Percentiles rank a stretch among this genome's conserved stretches.
These are phyloP conservation scores for Sapayoa aenigma DNA, from an alignment of 2,113 vertebrate genomes.

Conservation along the genomic window DNA sequence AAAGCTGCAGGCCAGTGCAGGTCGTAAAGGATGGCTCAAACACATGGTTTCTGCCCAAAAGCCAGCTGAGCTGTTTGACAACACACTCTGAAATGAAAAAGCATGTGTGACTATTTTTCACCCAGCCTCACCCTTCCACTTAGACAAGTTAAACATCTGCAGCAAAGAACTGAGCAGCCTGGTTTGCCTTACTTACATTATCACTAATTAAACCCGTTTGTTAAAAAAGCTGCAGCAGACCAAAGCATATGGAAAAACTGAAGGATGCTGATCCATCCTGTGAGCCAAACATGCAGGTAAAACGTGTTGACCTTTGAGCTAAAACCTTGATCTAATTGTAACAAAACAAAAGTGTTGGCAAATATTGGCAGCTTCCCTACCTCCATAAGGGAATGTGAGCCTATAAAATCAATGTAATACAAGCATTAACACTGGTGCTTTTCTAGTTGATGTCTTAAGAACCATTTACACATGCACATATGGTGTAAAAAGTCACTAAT, in stretches of 20 bases:
- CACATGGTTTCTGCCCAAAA: rapidly evolving
- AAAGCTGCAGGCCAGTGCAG: neutral
- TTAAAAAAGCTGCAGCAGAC: neutral
- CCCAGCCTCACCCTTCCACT: neutral
- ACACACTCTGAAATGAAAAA: neutral
- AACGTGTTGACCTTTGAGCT: neutral
- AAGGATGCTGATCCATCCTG: neutral
- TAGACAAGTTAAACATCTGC: neutral
- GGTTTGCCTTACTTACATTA: neutral
- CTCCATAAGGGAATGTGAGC: neutral
- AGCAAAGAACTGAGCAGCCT: neutral
- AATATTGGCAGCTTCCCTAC: neutral
- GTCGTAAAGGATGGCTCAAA: neutral
- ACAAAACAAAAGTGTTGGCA: neutral
- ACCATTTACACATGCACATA: rapidly evolving
- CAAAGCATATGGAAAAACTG: neutral
- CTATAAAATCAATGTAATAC: neutral
- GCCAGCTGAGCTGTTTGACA: neutral
- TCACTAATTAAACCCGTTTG: neutral
- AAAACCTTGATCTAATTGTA: neutral
- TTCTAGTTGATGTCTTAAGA: neutral
- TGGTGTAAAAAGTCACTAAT: neutral
- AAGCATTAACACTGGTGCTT: neutral
- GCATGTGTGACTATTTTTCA: rapidly evolving
- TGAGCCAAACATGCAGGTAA: neutral